Evolutionary conservation across 2,888 invertebrate genomes (phyloP), one percentile per base, ranked within the genome.

Genomic region (Gisinianus flammeolus): DNA sequence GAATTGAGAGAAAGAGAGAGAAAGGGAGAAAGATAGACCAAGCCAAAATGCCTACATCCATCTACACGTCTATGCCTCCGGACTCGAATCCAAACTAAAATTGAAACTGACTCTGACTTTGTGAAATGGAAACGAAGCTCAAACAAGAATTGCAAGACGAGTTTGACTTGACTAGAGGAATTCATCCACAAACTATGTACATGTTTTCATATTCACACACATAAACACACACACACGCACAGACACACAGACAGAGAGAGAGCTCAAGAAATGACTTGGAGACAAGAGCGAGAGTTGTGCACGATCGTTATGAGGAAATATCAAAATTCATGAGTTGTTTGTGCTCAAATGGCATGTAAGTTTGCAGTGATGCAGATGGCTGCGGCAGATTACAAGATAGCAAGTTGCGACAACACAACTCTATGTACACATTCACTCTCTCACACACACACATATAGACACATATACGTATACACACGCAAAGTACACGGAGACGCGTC

Each of bases 251-350:
- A 44, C 16, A 44, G 44, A 16, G 44, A 44, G 44, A 44, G 6
- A 54, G 54, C n/a, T n/a, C n/a, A n/a, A n/a, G n/a, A n/a, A n/a
- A n/a, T n/a, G n/a, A n/a, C n/a, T n/a, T n/a, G n/a, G n/a, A n/a
- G n/a, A n/a, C n/a, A n/a, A 19, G 54, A 54, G 35, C 22, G 68
- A 68, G 68, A 22, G 22, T 22, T 19, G 19, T 24, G 68, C 35
- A 22, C 19, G 66, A 31, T 66, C 31, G 56, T 24, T 69, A 76
- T 68, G 68, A 54, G 56, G 66, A 52, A 28, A 33, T 69, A 69
- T 76, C 76, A 76, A 69, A 76, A 76, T 76, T 76, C 76, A 76
- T 70, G 76, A 76, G 76, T 76, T 76, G 76, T 76, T 70, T 58
- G 44, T 69, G 58, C 76, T 62, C 24, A 44, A 62, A 64, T 35